Conservation (phyloP, 1,140 invertebrate genomes). For the Bemisia tabaci region DNA sequence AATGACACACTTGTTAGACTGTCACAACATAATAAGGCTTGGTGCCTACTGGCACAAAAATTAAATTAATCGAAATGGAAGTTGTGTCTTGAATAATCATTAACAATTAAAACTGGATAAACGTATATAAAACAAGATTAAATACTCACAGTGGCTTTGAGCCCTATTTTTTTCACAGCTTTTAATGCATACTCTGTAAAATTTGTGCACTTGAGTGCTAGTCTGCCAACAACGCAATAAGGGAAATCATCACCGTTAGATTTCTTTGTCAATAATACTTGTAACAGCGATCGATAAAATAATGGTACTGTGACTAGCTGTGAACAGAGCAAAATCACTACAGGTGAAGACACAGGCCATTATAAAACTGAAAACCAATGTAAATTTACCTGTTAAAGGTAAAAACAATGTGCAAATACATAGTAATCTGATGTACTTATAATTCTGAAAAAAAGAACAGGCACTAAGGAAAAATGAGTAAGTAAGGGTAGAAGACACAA, state of each 20-base stretch:
- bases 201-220: slow-evolving; percentile 36
- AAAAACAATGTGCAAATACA: not conserved
- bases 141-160: slow-evolving; percentile 24
- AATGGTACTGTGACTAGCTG: slow-evolving; percentile 41
- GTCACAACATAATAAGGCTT: no score
- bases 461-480: slow-evolving; percentile 1
- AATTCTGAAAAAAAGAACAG: slow-evolving; percentile 1
- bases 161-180: slow-evolving; percentile 40
- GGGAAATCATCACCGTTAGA: slow-evolving; percentile 4
- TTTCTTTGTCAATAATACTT: slow-evolving; percentile 37
- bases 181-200: slow-evolving; percentile 49
- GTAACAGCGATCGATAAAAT: slow-evolving; percentile 57
- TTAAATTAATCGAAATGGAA: no score
- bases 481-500: no score
- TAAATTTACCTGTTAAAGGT: not conserved
- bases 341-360: not conserved
- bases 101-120: no score
- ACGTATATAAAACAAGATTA: no score
- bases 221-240: slow-evolving; percentile 34
- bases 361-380: not conserved
- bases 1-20: no score
- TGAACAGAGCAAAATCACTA: slow-evolving; percentile 14
- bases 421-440: not conserved
- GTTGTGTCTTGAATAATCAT: no score
- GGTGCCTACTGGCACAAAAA: no score